These are phyloP conservation scores for Heteromurus nitidus DNA, from an alignment of 2,888 invertebrate genomes.

Conservation along the genomic window DNA sequence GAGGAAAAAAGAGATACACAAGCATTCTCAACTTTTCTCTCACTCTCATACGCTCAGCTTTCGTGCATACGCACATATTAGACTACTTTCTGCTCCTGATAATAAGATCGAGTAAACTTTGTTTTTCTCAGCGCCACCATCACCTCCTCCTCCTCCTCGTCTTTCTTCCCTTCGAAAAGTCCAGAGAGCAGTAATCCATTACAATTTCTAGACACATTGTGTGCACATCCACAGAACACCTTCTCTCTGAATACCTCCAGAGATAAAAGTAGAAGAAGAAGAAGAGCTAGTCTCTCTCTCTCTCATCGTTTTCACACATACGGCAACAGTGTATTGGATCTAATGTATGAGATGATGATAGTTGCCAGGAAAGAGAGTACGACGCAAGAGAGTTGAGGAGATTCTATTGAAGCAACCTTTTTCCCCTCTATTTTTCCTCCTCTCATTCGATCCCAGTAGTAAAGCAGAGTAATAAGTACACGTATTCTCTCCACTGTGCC, in stretches of 20 bases:
- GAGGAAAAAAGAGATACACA: not conserved
- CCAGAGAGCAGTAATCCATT: slow-evolving; percentile 55
- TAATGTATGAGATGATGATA: slow-evolving; percentile 21
- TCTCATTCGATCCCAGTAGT: slow-evolving; percentile 17
- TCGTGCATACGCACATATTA: not conserved
- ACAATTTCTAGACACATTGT: slow-evolving; percentile 53
- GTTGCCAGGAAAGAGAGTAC: slow-evolving; percentile 28
- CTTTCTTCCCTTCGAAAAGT: slow-evolving; percentile 14
- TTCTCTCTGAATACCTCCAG: slow-evolving; percentile 13
- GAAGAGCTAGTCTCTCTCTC: slow-evolving; percentile 19
- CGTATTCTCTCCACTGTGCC: slow-evolving; percentile 54
- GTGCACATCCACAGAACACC: slow-evolving; percentile 15
- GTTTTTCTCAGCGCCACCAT: slow-evolving; percentile 35
- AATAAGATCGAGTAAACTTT: slow-evolving; percentile 57
- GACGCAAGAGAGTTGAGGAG: too few relatives aligned
- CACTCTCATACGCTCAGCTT: too few relatives aligned
- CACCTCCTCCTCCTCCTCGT: slow-evolving; percentile 10
- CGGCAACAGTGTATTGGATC: not conserved
- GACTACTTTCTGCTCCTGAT: slow-evolving; percentile 22
- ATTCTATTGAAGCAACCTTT: slow-evolving; percentile 37
- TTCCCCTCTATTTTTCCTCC: slow-evolving; percentile 19
- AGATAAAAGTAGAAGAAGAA: not conserved
- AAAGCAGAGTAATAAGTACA: not conserved
- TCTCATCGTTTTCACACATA: slow-evolving; percentile 17
- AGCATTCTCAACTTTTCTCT: too few relatives aligned